phyloP scores from a whole-genome alignment of 2,888 invertebrate species.

The Alsophila aescularia region DNA sequence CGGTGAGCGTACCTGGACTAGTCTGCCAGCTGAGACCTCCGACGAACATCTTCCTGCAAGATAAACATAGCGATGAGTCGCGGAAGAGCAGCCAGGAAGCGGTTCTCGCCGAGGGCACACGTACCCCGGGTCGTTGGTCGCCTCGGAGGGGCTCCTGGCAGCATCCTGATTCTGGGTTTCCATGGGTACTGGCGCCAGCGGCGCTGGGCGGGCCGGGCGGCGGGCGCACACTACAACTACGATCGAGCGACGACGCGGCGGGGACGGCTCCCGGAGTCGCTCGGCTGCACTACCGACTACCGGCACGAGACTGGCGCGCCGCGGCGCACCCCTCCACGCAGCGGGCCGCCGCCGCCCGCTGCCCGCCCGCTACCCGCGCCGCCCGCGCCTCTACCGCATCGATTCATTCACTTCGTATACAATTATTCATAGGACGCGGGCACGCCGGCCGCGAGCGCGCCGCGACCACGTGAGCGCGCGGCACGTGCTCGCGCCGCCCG shows the following conservation, averaged over 20 bases:
- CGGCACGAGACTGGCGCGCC: slow-evolving; percentile 88
- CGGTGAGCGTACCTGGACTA: slow-evolving; percentile 94
- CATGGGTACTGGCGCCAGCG: slow-evolving; percentile 83
- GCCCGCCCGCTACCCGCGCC: slow-evolving; percentile 62
- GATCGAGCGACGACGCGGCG: slow-evolving; percentile 83
- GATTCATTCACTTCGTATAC: slow-evolving; percentile 83
- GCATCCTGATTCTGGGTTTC: slow-evolving; percentile 92
- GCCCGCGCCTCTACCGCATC: slow-evolving; percentile 74
- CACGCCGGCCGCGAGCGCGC: slow-evolving; percentile 71
- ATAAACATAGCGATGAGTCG: slow-evolving; percentile 82
- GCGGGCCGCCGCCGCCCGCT: slow-evolving; percentile 61
- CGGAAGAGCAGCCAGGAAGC: slow-evolving; percentile 46
- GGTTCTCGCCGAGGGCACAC: slow-evolving; percentile 51
- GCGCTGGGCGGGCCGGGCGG: slow-evolving; percentile 71
- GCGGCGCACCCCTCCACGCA: slow-evolving; percentile 77
- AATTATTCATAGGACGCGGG: slow-evolving; percentile 80
- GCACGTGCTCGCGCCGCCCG: slow-evolving; percentile 71
- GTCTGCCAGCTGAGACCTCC: slow-evolving; percentile 99
- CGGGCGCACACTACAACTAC: slow-evolving; percentile 86
- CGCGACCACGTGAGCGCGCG: slow-evolving; percentile 79
- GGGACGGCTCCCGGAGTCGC: slow-evolving; percentile 86
- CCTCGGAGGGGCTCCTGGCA: slow-evolving; percentile 94
- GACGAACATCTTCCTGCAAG: slow-evolving; percentile 99
- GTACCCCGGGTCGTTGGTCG: slow-evolving; percentile 98
- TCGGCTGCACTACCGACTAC: slow-evolving; percentile 88